Conservation (phyloP, 2,888 invertebrate species). For the Liopterus haemorrhoidalis region DNA sequence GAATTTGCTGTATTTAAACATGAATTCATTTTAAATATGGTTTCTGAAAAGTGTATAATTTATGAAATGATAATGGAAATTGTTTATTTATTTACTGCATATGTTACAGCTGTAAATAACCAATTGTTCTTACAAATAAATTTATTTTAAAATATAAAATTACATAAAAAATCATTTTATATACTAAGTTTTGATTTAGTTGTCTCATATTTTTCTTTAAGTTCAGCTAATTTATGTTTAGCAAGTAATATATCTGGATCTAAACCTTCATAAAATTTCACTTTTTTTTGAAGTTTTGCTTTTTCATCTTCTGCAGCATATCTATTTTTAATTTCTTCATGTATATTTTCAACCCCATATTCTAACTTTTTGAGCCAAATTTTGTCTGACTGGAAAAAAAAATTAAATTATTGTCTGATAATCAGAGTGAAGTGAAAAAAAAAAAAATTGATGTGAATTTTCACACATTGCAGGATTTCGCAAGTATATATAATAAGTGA, state of each 20-base stretch:
- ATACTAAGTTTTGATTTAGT: constrained; percentile 20
- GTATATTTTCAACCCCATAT: constrained; percentile 37
- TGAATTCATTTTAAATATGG: neutral
- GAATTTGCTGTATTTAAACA: neutral
- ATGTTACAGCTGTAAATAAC: constrained; percentile 5
- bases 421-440: too few relatives aligned
- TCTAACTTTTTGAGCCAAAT: constrained; percentile 38
- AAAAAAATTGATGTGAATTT: too few relatives aligned
- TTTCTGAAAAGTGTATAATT: constrained; percentile 7
- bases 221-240: constrained; percentile 36
- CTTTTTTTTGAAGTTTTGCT: constrained; percentile 36
- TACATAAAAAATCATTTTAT: constrained; percentile 14
- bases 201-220: constrained; percentile 37
- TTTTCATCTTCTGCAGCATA: constrained; percentile 35
- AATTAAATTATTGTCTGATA: too few relatives aligned
- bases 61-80: constrained; percentile 6
- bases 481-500: too few relatives aligned
- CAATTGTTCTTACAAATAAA: constrained; percentile 12
- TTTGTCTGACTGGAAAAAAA: too few relatives aligned
- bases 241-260: constrained; percentile 41
- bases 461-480: too few relatives aligned
- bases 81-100: too few relatives aligned
- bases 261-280: constrained; percentile 37
- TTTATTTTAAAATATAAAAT: neutral
- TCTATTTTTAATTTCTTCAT: constrained; percentile 36